Evolutionary conservation across 2,888 invertebrate genomes (phyloP).

Genomic region (Protonemura montana): DNA sequence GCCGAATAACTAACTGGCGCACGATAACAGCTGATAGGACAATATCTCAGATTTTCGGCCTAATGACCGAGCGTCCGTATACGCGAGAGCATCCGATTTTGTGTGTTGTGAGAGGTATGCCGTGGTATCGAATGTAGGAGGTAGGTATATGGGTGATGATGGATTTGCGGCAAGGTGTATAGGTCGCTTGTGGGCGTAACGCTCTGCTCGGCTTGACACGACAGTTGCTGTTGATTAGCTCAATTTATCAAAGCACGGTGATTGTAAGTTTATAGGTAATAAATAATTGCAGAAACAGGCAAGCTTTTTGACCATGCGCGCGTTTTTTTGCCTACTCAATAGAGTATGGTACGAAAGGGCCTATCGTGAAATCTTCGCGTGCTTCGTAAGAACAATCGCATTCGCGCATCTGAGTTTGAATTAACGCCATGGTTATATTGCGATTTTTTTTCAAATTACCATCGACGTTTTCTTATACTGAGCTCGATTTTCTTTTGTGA

Average conservation of each 20-base stretch:
- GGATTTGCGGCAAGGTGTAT: background rate
- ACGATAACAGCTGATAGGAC: slow-evolving; percentile 10
- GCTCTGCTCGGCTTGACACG: background rate
- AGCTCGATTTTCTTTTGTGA: background rate
- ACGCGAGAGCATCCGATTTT: background rate
- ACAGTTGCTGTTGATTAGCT: slow-evolving; percentile 5
- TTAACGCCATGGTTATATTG: background rate
- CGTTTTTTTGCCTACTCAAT: background rate
- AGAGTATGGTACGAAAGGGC: background rate
- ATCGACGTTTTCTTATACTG: background rate
- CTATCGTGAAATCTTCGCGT: background rate
- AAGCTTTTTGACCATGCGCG: background rate
- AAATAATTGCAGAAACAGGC: slow-evolving; percentile 12
- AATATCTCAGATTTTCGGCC: slow-evolving; percentile 2
- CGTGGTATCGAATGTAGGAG: background rate
- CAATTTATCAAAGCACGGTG: background rate
- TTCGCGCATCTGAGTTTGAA: background rate
- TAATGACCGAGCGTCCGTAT: background rate
- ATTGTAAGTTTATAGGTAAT: slow-evolving; percentile 12
- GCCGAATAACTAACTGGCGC: slow-evolving; percentile 13
- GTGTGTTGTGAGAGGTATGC: background rate
- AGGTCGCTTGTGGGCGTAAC: slow-evolving; percentile 4
- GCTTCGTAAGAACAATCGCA: background rate
- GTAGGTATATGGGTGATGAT: background rate
- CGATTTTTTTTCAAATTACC: background rate